Evolutionary conservation across 2,113 vertebrate genomes (phyloP), one percentile per base, ranked within the genome.

Genomic region (Amazona guildingii): DNA sequence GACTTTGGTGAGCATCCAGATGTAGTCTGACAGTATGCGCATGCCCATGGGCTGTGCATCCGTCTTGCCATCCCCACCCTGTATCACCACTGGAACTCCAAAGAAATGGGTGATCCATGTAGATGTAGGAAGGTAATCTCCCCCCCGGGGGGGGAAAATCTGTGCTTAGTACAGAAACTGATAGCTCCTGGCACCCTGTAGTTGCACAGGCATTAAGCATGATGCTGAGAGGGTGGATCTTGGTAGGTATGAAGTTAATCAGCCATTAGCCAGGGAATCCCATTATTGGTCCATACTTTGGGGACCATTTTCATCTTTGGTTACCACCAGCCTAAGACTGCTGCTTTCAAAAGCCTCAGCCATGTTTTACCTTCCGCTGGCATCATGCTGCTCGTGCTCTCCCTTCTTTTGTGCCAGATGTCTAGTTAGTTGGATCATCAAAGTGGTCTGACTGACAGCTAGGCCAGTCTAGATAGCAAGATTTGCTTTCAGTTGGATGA

Each of bases 391-490:
- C 90, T 37, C 52, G 72, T 2, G 11, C 88, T 64, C 39, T 31
- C 25, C 35, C 43, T 41, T 6, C 12, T 48, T 37, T 8, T 25
- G 49, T 28, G 84, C 21, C 68, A 35, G 43, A 44, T 57, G 20
- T 4, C 63, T 17, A 4, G 49, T 55, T 4, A 27, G 52, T 4
- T 29, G 85, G 25, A 9, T 8, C 29, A 7, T 11, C 44, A 2
- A 1, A 52, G 54, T 7, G 11, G 4, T 28, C 77, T 28, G 43
- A 28, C 29, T 14, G 80, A 27, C 79, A 41, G 69, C 61, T 9
- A 1, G 2, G 48, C 59, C 63, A 5, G 81, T 20, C 81, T 0
- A 0, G 35, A 8, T 0, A 6, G 57, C 10, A 2, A 2, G 64
- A 2, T 6, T 17, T 44, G 27, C 9, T 83, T 52, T 25, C 46